phyloP scores from a whole-genome alignment of 2,113 vertebrate species.

The Abramis brama region DNA sequence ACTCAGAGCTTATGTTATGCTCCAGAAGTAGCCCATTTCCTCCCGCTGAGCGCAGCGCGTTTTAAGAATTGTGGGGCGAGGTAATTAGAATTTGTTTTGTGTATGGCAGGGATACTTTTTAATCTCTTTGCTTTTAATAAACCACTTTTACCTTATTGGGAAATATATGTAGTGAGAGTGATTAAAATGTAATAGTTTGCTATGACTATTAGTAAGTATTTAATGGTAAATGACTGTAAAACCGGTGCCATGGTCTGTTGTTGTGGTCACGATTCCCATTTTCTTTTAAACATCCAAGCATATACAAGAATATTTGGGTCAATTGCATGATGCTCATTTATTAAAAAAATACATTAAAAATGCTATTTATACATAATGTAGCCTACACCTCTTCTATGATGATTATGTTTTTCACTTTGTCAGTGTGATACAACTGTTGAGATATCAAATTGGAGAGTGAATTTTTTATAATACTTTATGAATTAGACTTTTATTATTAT shows the following conservation, averaged over 20 bases:
- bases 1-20: conserved; percentile 4
- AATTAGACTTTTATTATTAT: neutral
- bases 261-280: neutral
- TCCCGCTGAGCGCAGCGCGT: neutral
- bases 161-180: conserved; percentile 1
- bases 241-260: neutral
- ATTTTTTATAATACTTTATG: neutral
- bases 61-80: neutral
- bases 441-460: too few species aligned
- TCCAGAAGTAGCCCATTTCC: conserved; percentile 24
- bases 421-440: too few species aligned
- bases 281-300: neutral
- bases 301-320: neutral
- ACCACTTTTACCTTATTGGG: conserved; percentile 13
- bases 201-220: neutral
- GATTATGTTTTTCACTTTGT: neutral
- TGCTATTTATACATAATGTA: neutral
- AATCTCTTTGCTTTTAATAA: conserved; percentile 5
- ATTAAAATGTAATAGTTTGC: conserved; percentile 3
- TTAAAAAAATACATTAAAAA: neutral
- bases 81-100: conserved; percentile 15
- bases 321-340: neutral
- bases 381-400: neutral
- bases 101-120: conserved; percentile 14
- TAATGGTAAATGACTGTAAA: conserved; percentile 31